A percentile compares a stretch with the other conserved stretches of the same genome.
These are phyloP conservation scores for Brienomyrus longianalis DNA, from an alignment of 2,113 vertebrate genomes.

Conservation along the genomic window DNA sequence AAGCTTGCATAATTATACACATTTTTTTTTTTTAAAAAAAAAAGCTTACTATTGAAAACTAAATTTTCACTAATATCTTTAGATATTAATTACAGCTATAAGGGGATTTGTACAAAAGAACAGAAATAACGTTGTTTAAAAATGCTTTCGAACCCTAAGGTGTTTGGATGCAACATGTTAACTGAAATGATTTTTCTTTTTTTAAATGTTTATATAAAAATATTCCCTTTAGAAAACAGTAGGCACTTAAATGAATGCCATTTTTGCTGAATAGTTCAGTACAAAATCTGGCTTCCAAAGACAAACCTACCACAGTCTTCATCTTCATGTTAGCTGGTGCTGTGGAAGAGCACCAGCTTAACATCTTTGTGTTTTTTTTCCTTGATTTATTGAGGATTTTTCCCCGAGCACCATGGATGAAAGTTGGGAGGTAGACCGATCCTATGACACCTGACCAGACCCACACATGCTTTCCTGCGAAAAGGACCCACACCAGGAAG, in stretches of 20 bases:
- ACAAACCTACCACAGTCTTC: constrained; percentile 23
- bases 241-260: constrained; percentile 46
- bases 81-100: constrained; percentile 55
- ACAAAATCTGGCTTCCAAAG: constrained; percentile 18
- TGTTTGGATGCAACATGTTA: constrained; percentile 29
- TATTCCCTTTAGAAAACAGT: constrained; percentile 42
- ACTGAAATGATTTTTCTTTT: constrained; percentile 34
- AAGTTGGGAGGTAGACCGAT: constrained; percentile 72
- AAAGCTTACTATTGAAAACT: constrained; percentile 42
- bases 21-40: constrained; percentile 48
- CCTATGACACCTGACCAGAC: constrained; percentile 16
- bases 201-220: constrained; percentile 37
- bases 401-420: constrained; percentile 69
- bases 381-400: constrained; percentile 20
- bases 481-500: neutral
- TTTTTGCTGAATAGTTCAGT: constrained; percentile 27
- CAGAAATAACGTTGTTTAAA: constrained; percentile 24
- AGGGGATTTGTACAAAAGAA: constrained; percentile 51
- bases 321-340: neutral
- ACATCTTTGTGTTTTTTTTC: constrained; percentile 12
- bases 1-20: constrained; percentile 66
- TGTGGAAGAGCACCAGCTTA: constrained; percentile 13
- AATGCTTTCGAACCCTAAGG: constrained; percentile 43
- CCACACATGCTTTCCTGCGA: neutral
- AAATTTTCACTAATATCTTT: constrained; percentile 42